Percentiles rank a stretch among this genome's conserved stretches.
Conservation (phyloP, 2,888 invertebrate species). For the Volucella bombylans region DNA sequence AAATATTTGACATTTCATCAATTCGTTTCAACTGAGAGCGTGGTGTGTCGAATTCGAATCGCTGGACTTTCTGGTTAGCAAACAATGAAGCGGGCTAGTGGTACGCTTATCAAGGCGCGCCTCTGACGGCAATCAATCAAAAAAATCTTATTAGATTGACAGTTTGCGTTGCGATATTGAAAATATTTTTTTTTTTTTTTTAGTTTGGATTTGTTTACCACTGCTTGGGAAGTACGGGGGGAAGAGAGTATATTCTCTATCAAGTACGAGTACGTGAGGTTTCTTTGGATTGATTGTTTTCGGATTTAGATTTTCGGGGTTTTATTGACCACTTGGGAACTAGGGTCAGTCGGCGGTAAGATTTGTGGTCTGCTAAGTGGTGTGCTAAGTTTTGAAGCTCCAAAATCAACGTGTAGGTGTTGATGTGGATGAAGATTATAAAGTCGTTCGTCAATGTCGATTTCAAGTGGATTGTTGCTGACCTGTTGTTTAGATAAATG, state of each 20-base stretch:
- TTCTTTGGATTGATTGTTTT: slow-evolving; percentile 32
- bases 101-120: slow-evolving; percentile 49
- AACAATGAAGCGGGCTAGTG: neutral
- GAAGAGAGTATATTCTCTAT: neutral
- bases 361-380: slow-evolving; percentile 44
- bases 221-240: neutral
- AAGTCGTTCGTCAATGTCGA: slow-evolving; percentile 51
- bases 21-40: slow-evolving; percentile 3
- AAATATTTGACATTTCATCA: slow-evolving; percentile 49
- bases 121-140: slow-evolving; percentile 67
- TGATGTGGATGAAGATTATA: slow-evolving; percentile 19
- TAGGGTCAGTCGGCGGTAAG: slow-evolving; percentile 22
- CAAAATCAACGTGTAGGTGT: slow-evolving; percentile 7
- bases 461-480: slow-evolving; percentile 42
- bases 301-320: slow-evolving; percentile 20
- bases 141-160: slow-evolving; percentile 33
- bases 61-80: slow-evolving; percentile 19
- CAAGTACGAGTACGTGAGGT: slow-evolving; percentile 40
- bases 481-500: neutral
- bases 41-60: neutral
- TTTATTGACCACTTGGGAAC: slow-evolving; percentile 33
- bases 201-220: neutral
- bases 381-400: neutral
- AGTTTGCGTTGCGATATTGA: slow-evolving; percentile 44
- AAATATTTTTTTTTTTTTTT: slow-evolving; percentile 20